A percentile compares a stretch with the other conserved stretches of the same genome.
Conservation (phyloP, 2,113 vertebrate species). For the Phaethon lepturus region DNA sequence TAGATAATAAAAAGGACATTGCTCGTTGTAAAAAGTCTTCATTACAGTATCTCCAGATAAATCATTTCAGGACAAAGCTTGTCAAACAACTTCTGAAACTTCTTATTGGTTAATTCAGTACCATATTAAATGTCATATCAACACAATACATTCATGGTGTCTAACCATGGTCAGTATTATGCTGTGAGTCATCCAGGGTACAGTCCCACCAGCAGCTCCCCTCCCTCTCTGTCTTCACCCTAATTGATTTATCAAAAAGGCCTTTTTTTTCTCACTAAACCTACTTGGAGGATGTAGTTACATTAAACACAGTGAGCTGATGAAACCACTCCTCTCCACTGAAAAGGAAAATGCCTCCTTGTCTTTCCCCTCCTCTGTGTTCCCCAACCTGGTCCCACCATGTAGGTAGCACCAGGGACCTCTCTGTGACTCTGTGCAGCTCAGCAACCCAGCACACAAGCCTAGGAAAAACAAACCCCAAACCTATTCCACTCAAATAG, state of each 20-base stretch:
- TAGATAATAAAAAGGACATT: neutral
- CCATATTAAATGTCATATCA: neutral
- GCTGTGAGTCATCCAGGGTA: neutral
- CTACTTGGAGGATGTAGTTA: neutral
- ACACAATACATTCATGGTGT: neutral
- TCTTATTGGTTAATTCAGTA: neutral
- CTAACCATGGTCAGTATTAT: neutral
- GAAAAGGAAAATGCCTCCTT: neutral
- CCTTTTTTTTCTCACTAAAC: neutral
- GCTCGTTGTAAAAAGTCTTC: neutral
- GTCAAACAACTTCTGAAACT: neutral
- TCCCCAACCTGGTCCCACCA: neutral
- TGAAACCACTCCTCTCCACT: neutral
- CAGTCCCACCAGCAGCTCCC: neutral
- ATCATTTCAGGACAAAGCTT: neutral
- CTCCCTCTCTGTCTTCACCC: neutral
- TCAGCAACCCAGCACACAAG: neutral
- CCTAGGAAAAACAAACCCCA: neutral
- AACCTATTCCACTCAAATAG: neutral
- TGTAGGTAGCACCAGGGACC: accelerated
- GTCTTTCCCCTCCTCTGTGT: neutral
- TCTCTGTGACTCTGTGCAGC: neutral
- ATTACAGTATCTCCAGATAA: neutral
- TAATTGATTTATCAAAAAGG: neutral
- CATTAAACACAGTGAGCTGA: neutral